Evolutionary conservation across 2,888 invertebrate species (phyloP).

Genomic region (Agapetus fuscipes): DNA sequence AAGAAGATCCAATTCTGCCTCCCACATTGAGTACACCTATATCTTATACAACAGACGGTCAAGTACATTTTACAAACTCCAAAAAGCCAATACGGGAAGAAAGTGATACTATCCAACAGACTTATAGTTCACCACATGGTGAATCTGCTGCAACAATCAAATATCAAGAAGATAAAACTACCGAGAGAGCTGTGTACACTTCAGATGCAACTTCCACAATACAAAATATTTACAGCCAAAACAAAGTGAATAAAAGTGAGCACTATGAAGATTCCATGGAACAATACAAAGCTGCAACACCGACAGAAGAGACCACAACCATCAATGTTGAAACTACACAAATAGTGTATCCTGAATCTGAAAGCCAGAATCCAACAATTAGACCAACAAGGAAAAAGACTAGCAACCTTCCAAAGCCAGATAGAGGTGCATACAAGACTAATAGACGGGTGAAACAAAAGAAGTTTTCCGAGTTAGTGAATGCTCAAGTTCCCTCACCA

Average conservation of each 20-base stretch:
- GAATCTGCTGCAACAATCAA: background rate
- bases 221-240: constrained; percentile 24
- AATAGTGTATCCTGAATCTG: constrained; percentile 2
- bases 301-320: constrained; percentile 1
- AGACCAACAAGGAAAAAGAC: background rate
- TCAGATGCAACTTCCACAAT: constrained; percentile 1
- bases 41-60: constrained; percentile 29
- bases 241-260: constrained; percentile 12
- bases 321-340: constrained; percentile 3
- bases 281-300: background rate
- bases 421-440: constrained; percentile 3
- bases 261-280: constrained; percentile 1
- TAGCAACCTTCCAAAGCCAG: background rate
- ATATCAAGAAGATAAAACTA: background rate
- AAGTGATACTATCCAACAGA: background rate
- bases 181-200: background rate
- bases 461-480: constrained; percentile 26
- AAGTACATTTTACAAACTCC: constrained; percentile 30
- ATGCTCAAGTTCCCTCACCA: constrained; percentile 31
- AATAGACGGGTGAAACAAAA: constrained; percentile 16
- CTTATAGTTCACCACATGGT: too few species aligned
- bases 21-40: constrained; percentile 29
- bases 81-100: constrained; percentile 7
- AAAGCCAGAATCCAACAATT: background rate
- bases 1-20: constrained; percentile 39